phyloP scores from a whole-genome alignment of 2,888 invertebrate genomes.

The Teinopalpus imperialis region DNA sequence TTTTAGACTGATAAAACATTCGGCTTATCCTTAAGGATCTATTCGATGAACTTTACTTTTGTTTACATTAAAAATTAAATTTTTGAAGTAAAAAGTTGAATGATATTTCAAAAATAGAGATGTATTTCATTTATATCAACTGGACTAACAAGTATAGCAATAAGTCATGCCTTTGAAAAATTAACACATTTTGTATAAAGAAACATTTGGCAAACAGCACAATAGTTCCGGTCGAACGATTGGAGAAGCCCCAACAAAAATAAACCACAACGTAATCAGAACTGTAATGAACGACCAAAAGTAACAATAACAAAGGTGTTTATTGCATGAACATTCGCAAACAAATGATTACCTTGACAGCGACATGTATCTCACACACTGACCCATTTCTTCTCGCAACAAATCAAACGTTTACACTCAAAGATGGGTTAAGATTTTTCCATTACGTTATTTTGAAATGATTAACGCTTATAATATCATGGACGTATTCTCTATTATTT shows the following conservation, averaged over 20 bases:
- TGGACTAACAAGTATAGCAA: too few species aligned
- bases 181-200: too few species aligned
- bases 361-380: slow-evolving; percentile 2
- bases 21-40: too few species aligned
- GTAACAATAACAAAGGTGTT: slow-evolving; percentile 5
- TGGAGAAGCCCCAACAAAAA: neutral
- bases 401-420: slow-evolving; percentile 2
- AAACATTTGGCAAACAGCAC: slow-evolving; percentile 3
- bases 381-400: slow-evolving; percentile 11
- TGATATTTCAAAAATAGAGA: too few species aligned
- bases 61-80: too few species aligned
- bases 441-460: slow-evolving; percentile 2
- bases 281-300: neutral
- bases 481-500: too few species aligned
- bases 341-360: slow-evolving; percentile 9
- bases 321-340: slow-evolving; percentile 1
- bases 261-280: neutral
- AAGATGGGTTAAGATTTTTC: slow-evolving; percentile 3
- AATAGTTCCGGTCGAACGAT: neutral
- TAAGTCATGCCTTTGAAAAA: too few species aligned
- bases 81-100: too few species aligned
- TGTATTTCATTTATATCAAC: too few species aligned
- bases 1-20: too few species aligned
- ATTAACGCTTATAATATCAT: slow-evolving; percentile 5
- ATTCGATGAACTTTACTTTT: too few species aligned